These are phyloP conservation scores for Oreochromis aureus DNA, from an alignment of 2,113 vertebrate genomes.

Conservation along the genomic window DNA sequence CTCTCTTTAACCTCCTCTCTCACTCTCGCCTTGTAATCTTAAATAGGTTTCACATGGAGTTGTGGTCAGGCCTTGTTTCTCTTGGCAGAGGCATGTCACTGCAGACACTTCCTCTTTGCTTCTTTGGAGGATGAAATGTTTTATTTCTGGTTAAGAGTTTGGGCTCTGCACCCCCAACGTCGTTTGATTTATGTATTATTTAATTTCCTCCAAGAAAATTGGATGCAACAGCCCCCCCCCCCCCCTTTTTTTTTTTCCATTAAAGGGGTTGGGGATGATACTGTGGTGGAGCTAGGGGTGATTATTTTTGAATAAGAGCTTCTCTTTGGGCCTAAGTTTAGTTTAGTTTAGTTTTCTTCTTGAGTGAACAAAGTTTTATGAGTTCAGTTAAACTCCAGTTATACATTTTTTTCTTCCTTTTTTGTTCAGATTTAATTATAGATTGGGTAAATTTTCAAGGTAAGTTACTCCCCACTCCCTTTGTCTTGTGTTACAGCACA, in stretches of 20 bases:
- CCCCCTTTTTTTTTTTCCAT: neutral
- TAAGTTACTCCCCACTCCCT: neutral
- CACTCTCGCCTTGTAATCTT: conserved; percentile 68
- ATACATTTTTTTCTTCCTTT: neutral
- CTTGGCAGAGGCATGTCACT: conserved; percentile 79
- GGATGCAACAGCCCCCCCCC: conserved; percentile 71
- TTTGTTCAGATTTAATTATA: neutral
- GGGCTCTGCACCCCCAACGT: conserved; percentile 51
- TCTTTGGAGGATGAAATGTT: conserved; percentile 85
- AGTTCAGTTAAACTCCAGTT: neutral
- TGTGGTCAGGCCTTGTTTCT: conserved; percentile 87
- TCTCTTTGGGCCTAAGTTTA: conserved; percentile 61
- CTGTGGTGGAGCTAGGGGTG: neutral
- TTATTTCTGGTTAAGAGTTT: conserved; percentile 78
- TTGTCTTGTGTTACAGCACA: neutral
- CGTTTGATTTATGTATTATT: conserved; percentile 89
- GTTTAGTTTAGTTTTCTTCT: neutral
- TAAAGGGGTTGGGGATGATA: neutral
- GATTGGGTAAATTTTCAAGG: neutral
- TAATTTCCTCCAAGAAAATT: conserved; percentile 88
- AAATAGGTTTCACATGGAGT: conserved; percentile 87
- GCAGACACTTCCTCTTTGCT: conserved; percentile 84
- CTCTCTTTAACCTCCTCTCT: conserved; percentile 21
- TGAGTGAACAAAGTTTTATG: neutral
- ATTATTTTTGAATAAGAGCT: conserved; percentile 75